A percentile compares a stretch with the other conserved stretches of the same genome.
Conservation (phyloP, 2,888 invertebrate species). For the Eupithecia subumbrata region DNA sequence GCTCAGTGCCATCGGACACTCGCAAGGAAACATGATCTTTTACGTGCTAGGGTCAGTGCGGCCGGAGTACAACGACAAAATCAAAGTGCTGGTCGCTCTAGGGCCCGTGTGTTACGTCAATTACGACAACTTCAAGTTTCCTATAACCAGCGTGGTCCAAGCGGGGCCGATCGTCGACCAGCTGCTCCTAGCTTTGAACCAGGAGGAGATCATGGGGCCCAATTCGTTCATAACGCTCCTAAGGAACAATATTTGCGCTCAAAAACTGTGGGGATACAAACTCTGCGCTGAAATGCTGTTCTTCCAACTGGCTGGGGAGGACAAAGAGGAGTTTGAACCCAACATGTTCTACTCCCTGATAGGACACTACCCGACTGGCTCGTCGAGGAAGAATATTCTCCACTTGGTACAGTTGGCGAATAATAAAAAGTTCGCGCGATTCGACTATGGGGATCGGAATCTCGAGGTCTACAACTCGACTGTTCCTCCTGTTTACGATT, state of each 20-base stretch:
- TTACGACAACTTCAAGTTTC: constrained; percentile 25
- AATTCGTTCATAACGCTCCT: constrained; percentile 21
- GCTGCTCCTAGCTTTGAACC: constrained; percentile 18
- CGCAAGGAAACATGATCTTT: constrained; percentile 84
- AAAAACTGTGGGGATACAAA: constrained; percentile 28
- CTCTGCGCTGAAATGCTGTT: constrained; percentile 34
- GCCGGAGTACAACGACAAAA: constrained; percentile 83
- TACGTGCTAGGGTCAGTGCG: constrained; percentile 77
- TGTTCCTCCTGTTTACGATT: constrained; percentile 28
- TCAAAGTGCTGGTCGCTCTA: constrained; percentile 76
- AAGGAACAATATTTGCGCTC: constrained; percentile 24
- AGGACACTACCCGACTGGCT: constrained; percentile 51
- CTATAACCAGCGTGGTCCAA: constrained; percentile 24
- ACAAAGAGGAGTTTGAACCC: constrained; percentile 77
- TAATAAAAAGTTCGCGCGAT: constrained; percentile 23
- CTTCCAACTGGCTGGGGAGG: constrained; percentile 68
- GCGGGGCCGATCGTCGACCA: constrained; percentile 21
- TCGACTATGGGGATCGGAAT: constrained; percentile 32
- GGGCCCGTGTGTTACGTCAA: constrained; percentile 82
- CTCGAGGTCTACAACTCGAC: constrained; percentile 21
- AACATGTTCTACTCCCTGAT: constrained; percentile 59
- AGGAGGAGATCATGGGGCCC: constrained; percentile 33
- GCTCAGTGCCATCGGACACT: constrained; percentile 87
- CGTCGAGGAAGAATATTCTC: constrained; percentile 49
- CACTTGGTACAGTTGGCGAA: constrained; percentile 47